Percentiles rank a stretch among this genome's conserved stretches.
phyloP scores from a whole-genome alignment of 2,797 vertebrate genomes.

The Paguma larvata region DNA sequence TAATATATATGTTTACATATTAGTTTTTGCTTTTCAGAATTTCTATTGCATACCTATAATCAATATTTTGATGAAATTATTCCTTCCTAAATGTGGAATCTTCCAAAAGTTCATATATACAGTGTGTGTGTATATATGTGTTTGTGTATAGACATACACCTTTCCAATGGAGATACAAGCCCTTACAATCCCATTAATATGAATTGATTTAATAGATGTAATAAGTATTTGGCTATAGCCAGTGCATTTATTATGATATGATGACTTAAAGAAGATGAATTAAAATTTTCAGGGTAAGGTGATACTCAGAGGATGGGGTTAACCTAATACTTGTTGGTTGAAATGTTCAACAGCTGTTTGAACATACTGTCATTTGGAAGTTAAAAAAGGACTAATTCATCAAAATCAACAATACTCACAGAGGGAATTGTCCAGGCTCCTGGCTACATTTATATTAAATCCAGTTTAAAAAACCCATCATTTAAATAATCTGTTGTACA shows the following conservation, averaged over 20 bases:
- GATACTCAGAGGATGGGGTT: slow-evolving; percentile 43
- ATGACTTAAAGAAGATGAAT: slow-evolving; percentile 24
- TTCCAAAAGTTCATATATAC: not conserved
- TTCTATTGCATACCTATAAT: not conserved
- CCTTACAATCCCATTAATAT: not conserved
- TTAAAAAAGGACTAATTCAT: slow-evolving; percentile 66
- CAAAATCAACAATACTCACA: slow-evolving; percentile 64
- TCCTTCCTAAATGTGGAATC: not conserved
- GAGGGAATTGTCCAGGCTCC: slow-evolving; percentile 52
- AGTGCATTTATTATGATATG: not conserved
- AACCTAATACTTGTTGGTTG: slow-evolving; percentile 69
- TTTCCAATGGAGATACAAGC: not conserved
- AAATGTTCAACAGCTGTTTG: slow-evolving; percentile 77
- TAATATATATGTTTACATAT: not conserved
- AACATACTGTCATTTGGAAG: slow-evolving; percentile 71
- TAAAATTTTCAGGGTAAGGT: slow-evolving; percentile 14
- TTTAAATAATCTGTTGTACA: slow-evolving; percentile 43
- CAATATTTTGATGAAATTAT: not conserved
- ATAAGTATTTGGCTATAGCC: not conserved
- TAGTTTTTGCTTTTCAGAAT: not conserved
- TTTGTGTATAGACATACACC: not conserved
- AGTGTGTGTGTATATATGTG: not conserved
- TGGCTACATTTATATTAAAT: slow-evolving; percentile 68
- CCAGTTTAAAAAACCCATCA: not conserved
- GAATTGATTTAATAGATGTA: not conserved